phyloP scores from a whole-genome alignment of 2,888 invertebrate species.

The Aphodius granarius region DNA sequence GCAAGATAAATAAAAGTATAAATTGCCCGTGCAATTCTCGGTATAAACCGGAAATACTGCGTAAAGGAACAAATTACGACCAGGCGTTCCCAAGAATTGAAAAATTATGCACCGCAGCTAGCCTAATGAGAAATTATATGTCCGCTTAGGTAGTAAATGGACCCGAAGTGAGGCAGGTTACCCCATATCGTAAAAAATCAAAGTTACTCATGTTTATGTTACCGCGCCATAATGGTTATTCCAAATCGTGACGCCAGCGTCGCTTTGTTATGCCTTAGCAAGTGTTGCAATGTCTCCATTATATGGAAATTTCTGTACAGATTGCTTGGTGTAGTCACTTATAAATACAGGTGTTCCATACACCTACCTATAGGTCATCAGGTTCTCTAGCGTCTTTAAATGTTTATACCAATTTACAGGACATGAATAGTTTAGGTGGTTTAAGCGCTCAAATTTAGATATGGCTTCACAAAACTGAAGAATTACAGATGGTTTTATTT shows the following conservation, averaged over 20 bases:
- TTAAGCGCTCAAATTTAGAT: too few relatives aligned
- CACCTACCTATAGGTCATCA: neutral
- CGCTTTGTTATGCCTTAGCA: neutral
- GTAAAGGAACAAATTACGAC: neutral
- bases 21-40: neutral
- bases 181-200: neutral
- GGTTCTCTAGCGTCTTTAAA: too few relatives aligned
- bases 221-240: neutral
- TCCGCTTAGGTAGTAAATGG: neutral
- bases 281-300: neutral
- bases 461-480: too few relatives aligned
- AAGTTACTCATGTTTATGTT: neutral
- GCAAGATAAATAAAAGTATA: neutral
- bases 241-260: neutral
- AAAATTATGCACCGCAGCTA: neutral
- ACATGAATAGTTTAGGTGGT: too few relatives aligned
- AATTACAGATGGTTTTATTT: too few relatives aligned
- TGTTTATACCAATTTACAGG: too few relatives aligned
- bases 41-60: neutral
- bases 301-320: neutral
- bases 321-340: neutral
- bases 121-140: neutral
- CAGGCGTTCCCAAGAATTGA: neutral
- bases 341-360: neutral
- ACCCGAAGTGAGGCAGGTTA: neutral